A percentile compares a stretch with the other conserved stretches of the same genome.
These are phyloP conservation scores for Tuberolachnus salignus DNA, from an alignment of 2,888 invertebrate genomes.

Conservation along the genomic window DNA sequence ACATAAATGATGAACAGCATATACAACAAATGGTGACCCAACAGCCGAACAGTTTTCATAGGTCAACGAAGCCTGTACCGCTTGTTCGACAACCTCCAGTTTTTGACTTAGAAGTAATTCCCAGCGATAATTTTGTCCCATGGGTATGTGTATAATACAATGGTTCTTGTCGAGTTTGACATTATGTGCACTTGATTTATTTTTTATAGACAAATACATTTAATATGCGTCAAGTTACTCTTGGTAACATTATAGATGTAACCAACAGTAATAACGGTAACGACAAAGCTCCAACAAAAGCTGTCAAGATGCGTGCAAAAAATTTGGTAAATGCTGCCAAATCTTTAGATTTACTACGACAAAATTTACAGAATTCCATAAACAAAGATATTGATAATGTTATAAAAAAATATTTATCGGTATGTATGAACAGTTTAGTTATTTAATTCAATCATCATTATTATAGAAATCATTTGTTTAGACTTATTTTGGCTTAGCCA, in stretches of 20 bases:
- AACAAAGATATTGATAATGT: constrained; percentile 80
- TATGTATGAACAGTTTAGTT: constrained; percentile 61
- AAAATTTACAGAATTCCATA: constrained; percentile 77
- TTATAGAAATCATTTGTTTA: constrained; percentile 61
- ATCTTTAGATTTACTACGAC: constrained; percentile 75
- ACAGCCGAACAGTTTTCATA: constrained; percentile 29
- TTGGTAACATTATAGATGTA: constrained; percentile 68
- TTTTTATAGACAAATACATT: constrained; percentile 67
- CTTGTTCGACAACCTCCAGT: constrained; percentile 51
- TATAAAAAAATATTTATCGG: constrained; percentile 78
- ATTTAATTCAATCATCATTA: background rate
- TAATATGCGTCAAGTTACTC: constrained; percentile 74
- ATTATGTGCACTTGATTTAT: constrained; percentile 34
- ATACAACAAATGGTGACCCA: constrained; percentile 42
- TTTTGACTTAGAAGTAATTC: constrained; percentile 47
- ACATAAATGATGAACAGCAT: constrained; percentile 41
- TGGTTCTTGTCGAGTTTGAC: background rate
- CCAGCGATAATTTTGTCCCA: constrained; percentile 46
- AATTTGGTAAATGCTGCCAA: constrained; percentile 72
- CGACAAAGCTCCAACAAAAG: constrained; percentile 64
- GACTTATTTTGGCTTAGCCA: constrained; percentile 81
- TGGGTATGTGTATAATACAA: constrained; percentile 24
- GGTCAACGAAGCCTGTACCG: constrained; percentile 36
- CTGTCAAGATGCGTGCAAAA: constrained; percentile 62
- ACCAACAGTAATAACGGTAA: constrained; percentile 56